Base-by-base conservation (phyloP, 2,113 vertebrate species). In the Otocyon megalotis region DNA sequence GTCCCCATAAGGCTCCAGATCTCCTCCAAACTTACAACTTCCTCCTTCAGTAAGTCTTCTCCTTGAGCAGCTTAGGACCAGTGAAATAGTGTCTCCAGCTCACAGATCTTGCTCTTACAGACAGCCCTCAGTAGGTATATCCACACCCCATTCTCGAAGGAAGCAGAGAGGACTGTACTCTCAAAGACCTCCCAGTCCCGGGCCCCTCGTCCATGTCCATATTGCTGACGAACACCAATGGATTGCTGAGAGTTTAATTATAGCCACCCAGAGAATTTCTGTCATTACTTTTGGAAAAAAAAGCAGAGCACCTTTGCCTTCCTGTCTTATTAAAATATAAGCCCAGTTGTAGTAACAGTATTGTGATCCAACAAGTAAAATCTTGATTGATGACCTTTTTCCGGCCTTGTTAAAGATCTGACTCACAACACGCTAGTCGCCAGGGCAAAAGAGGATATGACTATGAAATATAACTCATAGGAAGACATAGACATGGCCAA, bases 91-190 rank as follows among this genome's bases (percentile, higher is more conserved):
- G 48, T 6, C 11, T 30, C n/a, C 11, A 1, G 43, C 82, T 77
- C 60, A 71, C 53, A 22, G 10, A 35, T 8, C 53, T 43, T 12
- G 35, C 71, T 2, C 9, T 30, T 0, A 0, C 2, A 17, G 54
- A 43, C 63, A 77, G 92, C 28, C 32, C 7, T n/a, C 13, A 17
- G 17, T 0, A 13, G 54, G 35, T 7, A 24, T 15, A 30, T 8
- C n/a, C 53, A 13, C 0, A 12, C 4, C 53, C 17, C 28, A 2
- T 0, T 48, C 43, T 28, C 37, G 6, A 17, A 8, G 16, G n/a
- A 62, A 37, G 5, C 10, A 20, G 1, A 32, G 58, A 11, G 28
- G 79, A 16, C 11, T 4, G 60, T 12, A 5, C 50, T 50, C 81
- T 7, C 63, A 8, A 13, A 37, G 82, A 1, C 9, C 8, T 5